Evolutionary conservation across 2,888 invertebrate genomes (phyloP), one percentile per base, ranked within the genome.

Genomic region (Lasiommata megera): DNA sequence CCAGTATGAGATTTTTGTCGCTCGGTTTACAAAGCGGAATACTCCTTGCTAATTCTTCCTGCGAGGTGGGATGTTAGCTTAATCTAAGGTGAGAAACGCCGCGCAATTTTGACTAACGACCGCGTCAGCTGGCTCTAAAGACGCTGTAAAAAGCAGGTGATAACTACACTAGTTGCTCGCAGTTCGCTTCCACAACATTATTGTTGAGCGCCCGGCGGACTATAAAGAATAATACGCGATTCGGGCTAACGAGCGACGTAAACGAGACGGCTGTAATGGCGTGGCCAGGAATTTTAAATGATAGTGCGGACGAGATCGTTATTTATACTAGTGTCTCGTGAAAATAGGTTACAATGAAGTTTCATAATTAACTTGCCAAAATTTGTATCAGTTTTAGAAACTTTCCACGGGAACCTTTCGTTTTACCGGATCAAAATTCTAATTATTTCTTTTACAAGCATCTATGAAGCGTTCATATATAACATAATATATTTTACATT

Each of bases 211-310:
- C 11, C 9, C 11, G 34, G 7, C 66, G 61, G 67, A 67, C 72
- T 66, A 71, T 78, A 79, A 79, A 74, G 72, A 70, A 75, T 77
- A 77, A 77, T 76, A 73, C 75, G 70, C 76, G 71, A 67, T 69
- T 70, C 63, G 62, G 65, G 64, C 67, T 72, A 73, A 75, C 72
- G 73, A 72, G 69, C 66, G 67, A 63, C 67, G 67, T 70, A 65
- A 70, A 69, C 66, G 62, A 53, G 62, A 57, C 56, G 48, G 52
- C 34, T 56, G 60, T 61, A 56, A 61, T 69, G 69, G 68, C 67
- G 67, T 70, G 66, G 64, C 68, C 63, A 67, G 60, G 60, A 65
- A 44, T 56, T 47, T 62, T 54, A 58, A 62, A 54, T 61, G 63
- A 66, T 61, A 63, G 54, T 57, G 51, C 43, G 37, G 23, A 28